Evolutionary conservation across 1,140 invertebrate genomes (phyloP), one percentile per base, ranked within the genome.

Genomic region (Zophobas morio): DNA sequence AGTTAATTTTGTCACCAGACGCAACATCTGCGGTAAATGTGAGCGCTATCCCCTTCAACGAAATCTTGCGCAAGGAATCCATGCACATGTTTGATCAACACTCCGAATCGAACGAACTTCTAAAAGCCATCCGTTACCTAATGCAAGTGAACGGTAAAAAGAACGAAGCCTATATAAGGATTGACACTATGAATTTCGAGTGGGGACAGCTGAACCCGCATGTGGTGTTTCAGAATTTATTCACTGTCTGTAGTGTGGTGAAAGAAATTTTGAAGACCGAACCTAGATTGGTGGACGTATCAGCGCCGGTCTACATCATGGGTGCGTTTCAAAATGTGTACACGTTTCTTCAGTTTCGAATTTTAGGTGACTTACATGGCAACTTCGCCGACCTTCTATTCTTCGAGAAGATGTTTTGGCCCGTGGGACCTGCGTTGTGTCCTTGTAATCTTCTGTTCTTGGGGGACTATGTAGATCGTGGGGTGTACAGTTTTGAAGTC

Each of bases 381-480:
- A 89, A 88, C 81, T 80, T 88, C 33, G 47, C 78, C 32, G 87
- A 87, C 40, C 80, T 89, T n/a, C 78, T 88, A 6, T 82, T 84
- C 2, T 86, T 88, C 81, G 88, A 88, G 73, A 79, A 81, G n/a
- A 80, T 85, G 0, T 80, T 88, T 2, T 88, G 88, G 88, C 84
- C 86, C n/a, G 74, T 84, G 2, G 87, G 87, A 1, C 79, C 85
- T 1, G 84, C 78, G 20, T 70, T 85, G 20, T 84, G 82, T 39
- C 91, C 91, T 2, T 88, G 90, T 0, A 87, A 87, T 37, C 88
- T 93, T 77, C 82, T 93, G 0, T 93, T 92, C 82, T 87, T 93
- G 8, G 92, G 92, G 1, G 92, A 93, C 84, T 93, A 92, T 84
- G 92, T 93, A 0, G 92, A 93, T 82, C 82, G 92, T 77, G 91